phyloP scores from a whole-genome alignment of 2,888 invertebrate genomes.

The Euspilapteryx auroguttella region DNA sequence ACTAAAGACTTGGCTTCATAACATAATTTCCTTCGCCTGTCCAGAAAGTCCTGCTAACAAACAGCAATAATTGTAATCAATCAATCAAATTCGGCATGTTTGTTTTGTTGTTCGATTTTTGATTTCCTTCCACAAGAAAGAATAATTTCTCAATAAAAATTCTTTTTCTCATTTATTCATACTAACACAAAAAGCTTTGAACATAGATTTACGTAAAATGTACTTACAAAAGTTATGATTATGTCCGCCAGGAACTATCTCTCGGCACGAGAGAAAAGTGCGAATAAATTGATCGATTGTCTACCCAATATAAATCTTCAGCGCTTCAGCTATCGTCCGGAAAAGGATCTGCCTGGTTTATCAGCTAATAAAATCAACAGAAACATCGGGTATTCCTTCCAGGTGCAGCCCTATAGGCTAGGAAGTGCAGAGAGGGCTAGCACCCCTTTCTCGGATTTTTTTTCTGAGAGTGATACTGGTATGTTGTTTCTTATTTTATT shows the following conservation, averaged over 20 bases:
- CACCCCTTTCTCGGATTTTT: slow-evolving; percentile 47
- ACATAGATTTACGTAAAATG: too few species aligned
- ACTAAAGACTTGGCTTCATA: too few species aligned
- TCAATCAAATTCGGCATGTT: background rate
- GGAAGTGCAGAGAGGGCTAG: slow-evolving; percentile 30
- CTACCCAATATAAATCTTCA: slow-evolving; percentile 41
- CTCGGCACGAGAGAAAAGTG: slow-evolving; percentile 39
- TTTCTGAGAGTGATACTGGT: slow-evolving; percentile 50
- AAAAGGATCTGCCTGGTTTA: slow-evolving; percentile 32
- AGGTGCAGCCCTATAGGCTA: slow-evolving; percentile 21
- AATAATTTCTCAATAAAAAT: too few species aligned
- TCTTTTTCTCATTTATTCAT: too few species aligned
- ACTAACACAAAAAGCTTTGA: too few species aligned
- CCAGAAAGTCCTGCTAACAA: too few species aligned
- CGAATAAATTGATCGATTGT: slow-evolving; percentile 35
- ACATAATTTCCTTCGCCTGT: too few species aligned
- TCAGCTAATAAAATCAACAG: slow-evolving; percentile 28
- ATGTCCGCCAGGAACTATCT: slow-evolving; percentile 51
- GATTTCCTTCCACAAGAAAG: background rate
- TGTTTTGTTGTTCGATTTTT: background rate
- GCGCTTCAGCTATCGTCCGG: slow-evolving; percentile 26
- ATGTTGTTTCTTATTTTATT: slow-evolving; percentile 5
- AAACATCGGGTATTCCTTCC: slow-evolving; percentile 35
- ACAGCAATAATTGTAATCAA: too few species aligned
- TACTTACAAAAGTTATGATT: slow-evolving; percentile 22